phyloP scores from a whole-genome alignment of 2,888 invertebrate species.

The Octodonta nipae region DNA sequence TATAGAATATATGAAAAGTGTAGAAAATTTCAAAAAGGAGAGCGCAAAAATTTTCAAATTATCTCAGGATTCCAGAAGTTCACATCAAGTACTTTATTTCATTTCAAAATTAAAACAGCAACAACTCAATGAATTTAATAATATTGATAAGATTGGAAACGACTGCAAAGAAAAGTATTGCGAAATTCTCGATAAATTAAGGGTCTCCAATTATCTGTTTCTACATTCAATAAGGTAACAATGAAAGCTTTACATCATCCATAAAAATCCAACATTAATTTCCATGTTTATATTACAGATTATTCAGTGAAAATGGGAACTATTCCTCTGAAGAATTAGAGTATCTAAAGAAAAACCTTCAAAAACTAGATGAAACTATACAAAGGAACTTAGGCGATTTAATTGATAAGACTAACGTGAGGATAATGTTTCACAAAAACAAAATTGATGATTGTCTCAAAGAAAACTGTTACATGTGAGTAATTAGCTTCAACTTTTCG shows the following conservation, averaged over 20 bases:
- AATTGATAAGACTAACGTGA: constrained; percentile 64
- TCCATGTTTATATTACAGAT: constrained; percentile 14
- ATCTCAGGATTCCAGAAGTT: no score
- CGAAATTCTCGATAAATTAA: constrained; percentile 10
- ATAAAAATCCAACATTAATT: background rate
- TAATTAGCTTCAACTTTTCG: no score
- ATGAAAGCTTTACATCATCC: background rate
- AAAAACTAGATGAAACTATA: constrained; percentile 40
- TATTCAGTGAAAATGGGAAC: constrained; percentile 26
- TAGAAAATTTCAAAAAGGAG: no score
- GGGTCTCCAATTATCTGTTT: constrained; percentile 10
- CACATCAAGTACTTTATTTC: no score
- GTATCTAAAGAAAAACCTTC: constrained; percentile 15
- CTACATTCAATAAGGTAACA: constrained; percentile 12
- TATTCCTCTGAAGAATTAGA: constrained; percentile 21
- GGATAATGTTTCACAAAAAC: background rate
- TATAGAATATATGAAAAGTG: no score
- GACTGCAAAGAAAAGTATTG: no score
- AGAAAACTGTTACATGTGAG: no score
- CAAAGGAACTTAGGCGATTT: constrained; percentile 88
- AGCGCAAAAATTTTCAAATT: no score
- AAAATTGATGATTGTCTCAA: background rate
- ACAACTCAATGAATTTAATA: no score
- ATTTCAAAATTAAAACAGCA: no score
- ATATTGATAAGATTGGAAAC: no score